Evolutionary conservation across 2,888 invertebrate genomes (phyloP).

Genomic region (Actias luna): DNA sequence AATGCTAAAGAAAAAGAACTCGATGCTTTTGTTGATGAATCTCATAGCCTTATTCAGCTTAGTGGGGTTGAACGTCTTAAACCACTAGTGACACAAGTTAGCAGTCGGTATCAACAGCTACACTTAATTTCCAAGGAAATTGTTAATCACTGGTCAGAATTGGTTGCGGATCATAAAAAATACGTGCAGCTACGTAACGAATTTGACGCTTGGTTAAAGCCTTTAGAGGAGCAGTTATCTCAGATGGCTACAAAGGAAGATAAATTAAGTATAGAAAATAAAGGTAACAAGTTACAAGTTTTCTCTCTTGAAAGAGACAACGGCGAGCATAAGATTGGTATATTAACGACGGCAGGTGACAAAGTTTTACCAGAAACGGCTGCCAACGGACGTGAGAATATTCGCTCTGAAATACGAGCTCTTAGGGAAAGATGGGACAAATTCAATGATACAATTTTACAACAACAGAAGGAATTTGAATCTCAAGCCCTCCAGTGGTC

Average conservation of each 20-base stretch:
- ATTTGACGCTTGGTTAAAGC: constrained; percentile 88
- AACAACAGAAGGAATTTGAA: constrained; percentile 92
- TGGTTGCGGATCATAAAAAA: constrained; percentile 91
- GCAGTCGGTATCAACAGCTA: constrained; percentile 91
- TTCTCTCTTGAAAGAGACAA: constrained; percentile 91
- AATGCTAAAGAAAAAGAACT: constrained; percentile 91
- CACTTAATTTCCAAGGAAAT: constrained; percentile 92
- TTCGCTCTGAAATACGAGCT: constrained; percentile 91
- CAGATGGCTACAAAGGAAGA: constrained; percentile 85
- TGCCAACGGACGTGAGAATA: constrained; percentile 93
- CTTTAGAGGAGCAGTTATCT: constrained; percentile 85
- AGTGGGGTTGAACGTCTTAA: constrained; percentile 93
- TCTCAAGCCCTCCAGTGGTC: constrained; percentile 91
- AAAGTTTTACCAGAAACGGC: constrained; percentile 96
- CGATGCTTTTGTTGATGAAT: constrained; percentile 93
- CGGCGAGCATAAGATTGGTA: constrained; percentile 89
- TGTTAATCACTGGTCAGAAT: constrained; percentile 90
- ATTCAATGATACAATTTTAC: constrained; percentile 90
- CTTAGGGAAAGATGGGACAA: constrained; percentile 94
- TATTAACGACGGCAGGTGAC: constrained; percentile 90
- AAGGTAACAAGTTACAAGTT: constrained; percentile 86
- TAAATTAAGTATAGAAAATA: constrained; percentile 85
- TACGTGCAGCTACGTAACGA: constrained; percentile 89
- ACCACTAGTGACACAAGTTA: constrained; percentile 93
- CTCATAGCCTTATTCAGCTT: constrained; percentile 91